phyloP scores from a whole-genome alignment of 2,797 vertebrate genomes.

The Sebastes kiyomatsui region DNA sequence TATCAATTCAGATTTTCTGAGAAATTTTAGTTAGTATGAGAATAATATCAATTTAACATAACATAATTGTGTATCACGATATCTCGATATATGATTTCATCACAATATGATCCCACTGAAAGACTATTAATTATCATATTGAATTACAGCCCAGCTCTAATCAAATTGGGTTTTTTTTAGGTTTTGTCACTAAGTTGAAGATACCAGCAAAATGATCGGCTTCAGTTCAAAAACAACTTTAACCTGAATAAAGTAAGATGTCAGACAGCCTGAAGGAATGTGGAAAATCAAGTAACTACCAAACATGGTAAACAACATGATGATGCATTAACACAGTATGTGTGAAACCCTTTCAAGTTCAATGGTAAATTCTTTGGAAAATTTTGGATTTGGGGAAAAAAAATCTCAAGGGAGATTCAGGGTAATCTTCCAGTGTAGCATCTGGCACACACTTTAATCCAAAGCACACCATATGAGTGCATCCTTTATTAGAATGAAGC shows the following conservation, averaged over 20 bases:
- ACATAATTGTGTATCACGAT: too few species aligned
- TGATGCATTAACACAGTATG: background rate
- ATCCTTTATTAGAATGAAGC: background rate
- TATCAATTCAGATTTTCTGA: too few species aligned
- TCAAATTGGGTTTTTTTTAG: background rate
- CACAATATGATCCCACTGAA: too few species aligned
- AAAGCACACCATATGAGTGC: background rate
- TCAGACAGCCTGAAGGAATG: background rate
- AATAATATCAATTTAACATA: too few species aligned
- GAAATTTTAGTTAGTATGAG: too few species aligned
- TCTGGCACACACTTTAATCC: background rate
- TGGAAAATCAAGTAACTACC: background rate
- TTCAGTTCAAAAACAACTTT: background rate
- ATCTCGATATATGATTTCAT: too few species aligned
- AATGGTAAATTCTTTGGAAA: background rate
- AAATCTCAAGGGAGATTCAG: background rate
- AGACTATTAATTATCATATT: too few species aligned
- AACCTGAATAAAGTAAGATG: background rate
- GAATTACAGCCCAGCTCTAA: too few species aligned
- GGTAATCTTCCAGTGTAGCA: background rate
- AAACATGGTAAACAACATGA: background rate
- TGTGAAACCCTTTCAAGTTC: background rate
- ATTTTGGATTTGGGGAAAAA: background rate
- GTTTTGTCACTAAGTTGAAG: background rate
- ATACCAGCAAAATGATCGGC: too few species aligned